Conservation (phyloP, 1,140 invertebrate species). For the Pectinophora gossypiella region DNA sequence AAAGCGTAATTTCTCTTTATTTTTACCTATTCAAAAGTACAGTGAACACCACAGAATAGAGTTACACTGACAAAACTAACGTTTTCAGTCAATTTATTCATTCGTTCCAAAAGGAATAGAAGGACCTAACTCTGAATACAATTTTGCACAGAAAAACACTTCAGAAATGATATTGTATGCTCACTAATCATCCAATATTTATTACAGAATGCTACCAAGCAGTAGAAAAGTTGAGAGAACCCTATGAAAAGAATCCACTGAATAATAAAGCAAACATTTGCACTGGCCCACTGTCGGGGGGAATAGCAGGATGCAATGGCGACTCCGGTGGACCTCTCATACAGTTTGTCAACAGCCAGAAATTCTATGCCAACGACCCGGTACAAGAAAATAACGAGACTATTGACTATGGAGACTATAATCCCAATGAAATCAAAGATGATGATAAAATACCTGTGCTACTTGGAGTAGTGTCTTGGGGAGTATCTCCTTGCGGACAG, state of each 20-base stretch:
- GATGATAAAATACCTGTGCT: slow-evolving; percentile 31
- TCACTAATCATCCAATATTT: too few species aligned
- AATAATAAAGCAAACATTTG: slow-evolving; percentile 75
- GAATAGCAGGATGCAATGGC: slow-evolving; percentile 78
- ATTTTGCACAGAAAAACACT: too few species aligned
- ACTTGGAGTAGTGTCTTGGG: slow-evolving; percentile 87
- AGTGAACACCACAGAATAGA: too few species aligned
- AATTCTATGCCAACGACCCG: neutral
- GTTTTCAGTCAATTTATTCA: too few species aligned
- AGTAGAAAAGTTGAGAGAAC: slow-evolving; percentile 45
- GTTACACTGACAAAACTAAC: too few species aligned
- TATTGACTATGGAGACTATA: slow-evolving; percentile 1
- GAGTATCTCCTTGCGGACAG: slow-evolving; percentile 81
- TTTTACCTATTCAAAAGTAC: too few species aligned
- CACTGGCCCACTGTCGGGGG: slow-evolving; percentile 77
- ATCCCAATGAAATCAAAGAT: slow-evolving; percentile 12
- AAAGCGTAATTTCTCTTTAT: too few species aligned
- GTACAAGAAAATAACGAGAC: slow-evolving; percentile 5
- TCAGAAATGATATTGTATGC: too few species aligned
- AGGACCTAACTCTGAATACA: too few species aligned
- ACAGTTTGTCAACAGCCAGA: slow-evolving; percentile 31
- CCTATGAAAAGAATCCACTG: slow-evolving; percentile 52
- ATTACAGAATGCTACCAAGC: slow-evolving; percentile 62
- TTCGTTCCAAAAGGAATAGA: too few species aligned
- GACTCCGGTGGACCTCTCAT: slow-evolving; percentile 82